Base-by-base conservation (phyloP, 1,140 invertebrate species). In the Dolichoris vasculosae region DNA sequence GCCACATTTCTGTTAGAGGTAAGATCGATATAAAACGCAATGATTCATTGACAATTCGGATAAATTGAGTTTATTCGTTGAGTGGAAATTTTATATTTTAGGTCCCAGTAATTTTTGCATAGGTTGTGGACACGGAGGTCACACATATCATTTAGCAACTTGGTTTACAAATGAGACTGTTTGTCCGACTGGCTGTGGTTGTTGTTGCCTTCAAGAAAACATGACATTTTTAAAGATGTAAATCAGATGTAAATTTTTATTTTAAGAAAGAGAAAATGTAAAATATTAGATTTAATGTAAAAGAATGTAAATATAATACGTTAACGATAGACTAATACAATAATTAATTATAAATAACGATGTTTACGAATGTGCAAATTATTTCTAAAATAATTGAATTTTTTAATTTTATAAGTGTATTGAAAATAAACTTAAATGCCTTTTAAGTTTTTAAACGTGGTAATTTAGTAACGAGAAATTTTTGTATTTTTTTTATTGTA, bases 61-160 rank as follows among this genome's bases (percentile, higher is more conserved):
- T 17, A 30, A 55, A 20, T 55, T 38, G 13, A 76, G 11, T 32
- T 13, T 17, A 13, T 51, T 26, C n/a, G 32, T 30, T 75, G 64
- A 75, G n/a, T 55, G 46, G 32, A 46, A 11, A 15, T n/a, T 51
- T 55, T 51, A 71, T 35, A 40, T 51, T 73, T 88, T 75, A 95
- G 95, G 95, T 51, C 94, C 95, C 1, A 95, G 96, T 26, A 97
- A 96, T 89, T 96, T 96, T 87, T 99, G 98, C 90, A 92, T 97
- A 43, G 94, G 96, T 40, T 99, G 98, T 93, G 97, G 97, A 2
- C 98, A 99, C 93, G 98, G 97, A 55, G 98, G 98, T 15, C 98
- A 99, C 91, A 96, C 96, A 7, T 92, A 94, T 81, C 97, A 98
- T 92, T 94, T 98, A 89, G 92, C 95, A 86, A 93, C 95, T 63